Conservation (phyloP, 2,797 vertebrate genomes). For the Neoniphon sammara region DNA sequence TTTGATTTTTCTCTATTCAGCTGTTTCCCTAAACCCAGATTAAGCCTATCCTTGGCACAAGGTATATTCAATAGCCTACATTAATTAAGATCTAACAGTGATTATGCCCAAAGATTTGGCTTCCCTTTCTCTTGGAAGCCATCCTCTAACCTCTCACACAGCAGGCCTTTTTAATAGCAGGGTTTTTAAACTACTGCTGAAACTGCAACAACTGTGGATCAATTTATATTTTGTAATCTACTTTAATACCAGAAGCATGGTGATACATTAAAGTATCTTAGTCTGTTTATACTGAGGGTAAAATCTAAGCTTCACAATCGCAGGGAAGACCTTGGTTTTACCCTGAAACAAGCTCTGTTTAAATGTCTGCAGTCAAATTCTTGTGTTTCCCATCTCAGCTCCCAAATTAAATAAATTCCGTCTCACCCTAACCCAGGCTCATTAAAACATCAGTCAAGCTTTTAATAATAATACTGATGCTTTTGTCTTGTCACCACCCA, state of each 20-base stretch:
- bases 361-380: constrained; percentile 21
- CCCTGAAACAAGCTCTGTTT: constrained; percentile 16
- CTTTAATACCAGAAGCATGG: not conserved
- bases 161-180: not conserved
- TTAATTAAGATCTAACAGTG: not conserved
- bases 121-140: constrained; percentile 13
- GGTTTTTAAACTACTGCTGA: constrained; percentile 12
- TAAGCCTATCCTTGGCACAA: constrained; percentile 1
- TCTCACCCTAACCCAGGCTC: constrained; percentile 7
- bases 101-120: not conserved
- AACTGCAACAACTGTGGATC: constrained; percentile 9
- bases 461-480: constrained; percentile 8
- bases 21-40: not conserved
- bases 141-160: constrained; percentile 13
- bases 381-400: constrained; percentile 5
- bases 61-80: not conserved
- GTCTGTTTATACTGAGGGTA: not conserved
- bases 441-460: not conserved
- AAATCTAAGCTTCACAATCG: constrained; percentile 4
- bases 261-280: not conserved
- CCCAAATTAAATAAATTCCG: not conserved
- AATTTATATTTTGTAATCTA: not conserved
- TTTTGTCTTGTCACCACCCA: constrained; percentile 9
- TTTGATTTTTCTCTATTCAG: not conserved
- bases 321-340: constrained; percentile 8